Evolutionary conservation across 2,113 vertebrate species (phyloP).

Genomic region (Scatophagus argus): DNA sequence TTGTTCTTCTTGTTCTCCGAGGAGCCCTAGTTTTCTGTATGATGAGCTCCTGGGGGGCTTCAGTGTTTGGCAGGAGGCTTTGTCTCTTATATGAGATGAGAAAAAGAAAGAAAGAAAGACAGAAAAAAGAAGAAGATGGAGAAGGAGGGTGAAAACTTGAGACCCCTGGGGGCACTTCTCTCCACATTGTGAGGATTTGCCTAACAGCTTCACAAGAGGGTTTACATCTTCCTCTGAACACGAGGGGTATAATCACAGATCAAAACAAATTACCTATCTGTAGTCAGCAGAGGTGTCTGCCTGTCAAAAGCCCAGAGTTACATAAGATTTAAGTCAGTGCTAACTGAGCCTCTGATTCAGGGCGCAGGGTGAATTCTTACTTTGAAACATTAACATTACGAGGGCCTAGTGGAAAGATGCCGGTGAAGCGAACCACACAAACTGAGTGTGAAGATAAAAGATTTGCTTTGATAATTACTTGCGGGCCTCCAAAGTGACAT

Average conservation of each 20-base stretch:
- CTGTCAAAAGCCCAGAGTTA: constrained; percentile 83
- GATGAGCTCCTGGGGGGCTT: constrained; percentile 85
- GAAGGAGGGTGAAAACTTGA: constrained; percentile 78
- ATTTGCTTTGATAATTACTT: constrained; percentile 66
- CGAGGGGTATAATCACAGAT: constrained; percentile 85
- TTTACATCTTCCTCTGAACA: constrained; percentile 86
- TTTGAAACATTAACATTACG: constrained; percentile 67
- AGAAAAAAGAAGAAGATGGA: constrained; percentile 67
- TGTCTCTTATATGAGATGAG: constrained; percentile 80
- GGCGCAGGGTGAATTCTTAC: constrained; percentile 74
- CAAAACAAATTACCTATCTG: constrained; percentile 87
- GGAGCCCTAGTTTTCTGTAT: constrained; percentile 78
- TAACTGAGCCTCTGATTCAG: constrained; percentile 81
- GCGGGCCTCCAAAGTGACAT: constrained; percentile 45
- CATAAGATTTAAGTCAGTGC: constrained; percentile 83
- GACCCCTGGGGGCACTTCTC: constrained; percentile 82
- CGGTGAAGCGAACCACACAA: constrained; percentile 60
- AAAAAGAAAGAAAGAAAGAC: constrained; percentile 61
- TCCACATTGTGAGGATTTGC: constrained; percentile 84
- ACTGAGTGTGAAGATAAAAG: constrained; percentile 55
- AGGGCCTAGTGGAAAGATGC: constrained; percentile 40
- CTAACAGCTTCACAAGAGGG: constrained; percentile 86
- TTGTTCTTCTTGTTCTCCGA: constrained; percentile 66
- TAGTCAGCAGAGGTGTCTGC: constrained; percentile 83
- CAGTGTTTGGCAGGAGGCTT: constrained; percentile 85